These are phyloP conservation scores for Creontiades dilutus DNA, from an alignment of 2,888 invertebrate genomes.

Conservation along the genomic window DNA sequence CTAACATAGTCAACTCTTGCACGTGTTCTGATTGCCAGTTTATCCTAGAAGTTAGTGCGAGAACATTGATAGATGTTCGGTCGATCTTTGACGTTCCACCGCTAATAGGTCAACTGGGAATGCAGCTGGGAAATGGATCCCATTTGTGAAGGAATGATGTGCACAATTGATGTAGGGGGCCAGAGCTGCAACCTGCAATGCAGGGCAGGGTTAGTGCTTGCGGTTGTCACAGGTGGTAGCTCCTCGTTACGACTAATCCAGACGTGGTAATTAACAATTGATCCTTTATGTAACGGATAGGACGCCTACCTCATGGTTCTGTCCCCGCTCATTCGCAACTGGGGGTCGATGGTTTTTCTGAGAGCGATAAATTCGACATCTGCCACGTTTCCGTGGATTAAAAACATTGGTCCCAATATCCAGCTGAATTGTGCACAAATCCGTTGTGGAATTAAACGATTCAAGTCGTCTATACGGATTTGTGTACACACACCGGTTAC, in stretches of 20 bases:
- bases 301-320: not conserved
- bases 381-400: conserved; percentile 7
- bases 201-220: conserved; percentile 62
- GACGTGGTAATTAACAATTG: conserved; percentile 68
- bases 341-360: not conserved
- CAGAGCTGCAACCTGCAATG: conserved; percentile 64
- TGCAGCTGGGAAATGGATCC: not conserved
- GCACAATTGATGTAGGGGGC: conserved; percentile 60
- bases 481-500: too few species aligned
- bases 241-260: conserved; percentile 67
- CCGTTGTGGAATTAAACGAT: too few species aligned
- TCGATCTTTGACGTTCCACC: not conserved
- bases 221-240: conserved; percentile 65
- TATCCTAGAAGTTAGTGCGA: not conserved
- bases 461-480: too few species aligned
- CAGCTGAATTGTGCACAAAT: too few species aligned
- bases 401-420: not conserved
- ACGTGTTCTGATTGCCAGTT: not conserved
- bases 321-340: conserved; percentile 23
- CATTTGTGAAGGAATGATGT: conserved; percentile 57
- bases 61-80: not conserved
- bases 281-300: conserved; percentile 58
- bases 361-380: not conserved
- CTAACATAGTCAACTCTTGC: too few species aligned
- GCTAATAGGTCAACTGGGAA: not conserved